Evolutionary conservation across 2,113 vertebrate genomes (phyloP).

Genomic region (Neopipo cinnamomea): DNA sequence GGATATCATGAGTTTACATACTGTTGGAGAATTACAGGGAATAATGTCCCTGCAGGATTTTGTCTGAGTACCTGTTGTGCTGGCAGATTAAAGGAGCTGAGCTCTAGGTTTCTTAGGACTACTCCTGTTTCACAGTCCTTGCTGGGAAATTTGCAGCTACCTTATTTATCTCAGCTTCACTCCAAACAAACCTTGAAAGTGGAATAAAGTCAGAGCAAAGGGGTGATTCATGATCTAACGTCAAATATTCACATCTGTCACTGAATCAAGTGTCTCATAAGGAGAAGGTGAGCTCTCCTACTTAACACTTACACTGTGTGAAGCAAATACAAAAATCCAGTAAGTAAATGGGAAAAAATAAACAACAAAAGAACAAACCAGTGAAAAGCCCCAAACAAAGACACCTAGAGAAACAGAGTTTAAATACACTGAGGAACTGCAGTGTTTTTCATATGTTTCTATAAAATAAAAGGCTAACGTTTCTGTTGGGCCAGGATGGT

Average conservation of each 20-base stretch:
- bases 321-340: background rate
- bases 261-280: background rate
- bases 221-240: background rate
- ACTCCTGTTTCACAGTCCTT: background rate
- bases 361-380: background rate
- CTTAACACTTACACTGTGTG: background rate
- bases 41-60: background rate
- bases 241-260: background rate
- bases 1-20: background rate
- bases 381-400: accelerated
- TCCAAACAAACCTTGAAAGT: background rate
- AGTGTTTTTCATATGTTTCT: background rate
- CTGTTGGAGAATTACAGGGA: background rate
- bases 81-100: background rate
- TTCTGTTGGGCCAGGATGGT: background rate
- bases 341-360: background rate
- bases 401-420: background rate
- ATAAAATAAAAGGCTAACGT: background rate
- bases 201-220: background rate
- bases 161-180: background rate
- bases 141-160: background rate
- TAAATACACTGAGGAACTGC: background rate
- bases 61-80: background rate
- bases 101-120: background rate
- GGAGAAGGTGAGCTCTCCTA: background rate